Evolutionary conservation across 2,888 invertebrate genomes (phyloP), one percentile per base, ranked within the genome.

Genomic region (Boloria euphrosyne): DNA sequence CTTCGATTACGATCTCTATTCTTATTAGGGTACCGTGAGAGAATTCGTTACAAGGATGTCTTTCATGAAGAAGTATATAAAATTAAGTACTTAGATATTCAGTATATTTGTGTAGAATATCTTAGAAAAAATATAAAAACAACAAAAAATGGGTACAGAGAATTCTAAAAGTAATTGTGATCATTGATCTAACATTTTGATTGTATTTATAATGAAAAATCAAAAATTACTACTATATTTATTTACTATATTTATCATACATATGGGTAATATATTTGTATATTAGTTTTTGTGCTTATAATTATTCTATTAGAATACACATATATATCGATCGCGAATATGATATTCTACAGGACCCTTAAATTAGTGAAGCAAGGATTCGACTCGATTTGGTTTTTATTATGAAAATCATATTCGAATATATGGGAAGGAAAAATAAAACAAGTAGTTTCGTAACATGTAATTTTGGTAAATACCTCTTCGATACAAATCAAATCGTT

Each of bases 401-500:
- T 79, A 78, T 80, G 80, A 85, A 86, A 87, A 86, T 82, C 83
- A 82, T 86, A 86, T 85, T 85, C 81, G 84, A 84, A 87, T 87
- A 81, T 81, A 80, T 80, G 80, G 83, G 86, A 87, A 85, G 81
- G 82, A 80, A 89, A 89, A 90, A 90, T 86, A 89, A 90, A 88
- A 79, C 82, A 86, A 86, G 84, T 83, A 78, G 81, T 83, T 84
- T 78, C 80, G 84, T 81, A 90, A 87, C 89, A 75, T 91, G 81
- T 90, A 91, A 91, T 91, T 90, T 91, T 85, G 78, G 84, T 85
- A 86, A 90, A 91, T 87, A 86, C 83, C 88, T 85, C 86, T 90
- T 87, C 84, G 89, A 91, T 90, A 87, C 84, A 85, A 86, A 88
- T 88, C 87, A 84, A 85, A 84, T 83, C 80, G 83, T 84, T 87